Base-by-base conservation (phyloP, 1,140 invertebrate species). In the Neuroterus valhalla region DNA sequence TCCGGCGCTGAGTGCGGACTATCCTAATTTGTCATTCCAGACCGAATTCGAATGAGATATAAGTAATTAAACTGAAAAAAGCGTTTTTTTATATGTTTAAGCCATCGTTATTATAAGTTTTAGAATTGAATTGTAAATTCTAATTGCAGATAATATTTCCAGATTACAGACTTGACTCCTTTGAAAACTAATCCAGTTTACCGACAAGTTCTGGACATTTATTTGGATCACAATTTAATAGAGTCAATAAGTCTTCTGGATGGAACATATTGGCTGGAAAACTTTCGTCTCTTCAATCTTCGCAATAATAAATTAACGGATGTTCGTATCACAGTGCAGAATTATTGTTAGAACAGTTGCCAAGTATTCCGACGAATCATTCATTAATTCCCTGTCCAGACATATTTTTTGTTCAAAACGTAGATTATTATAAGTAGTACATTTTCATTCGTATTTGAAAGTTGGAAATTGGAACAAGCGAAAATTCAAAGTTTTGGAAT, bases 201-300 rank as follows among this genome's bases (percentile, higher is more conserved):
- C 80, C 90, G 89, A 45, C 89, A 91, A 71, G 91, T 96, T 0
- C 85, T 92, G 42, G 95, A 96, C 82, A 84, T 97, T 3, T 95
- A 95, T 84, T 83, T 96, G 69, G 94, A 96, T 81, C 91, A 95
- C 80, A 97, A 97, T 86, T 88, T 86, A 19, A 92, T 97, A 17
- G 90, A 92, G 10, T 93, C 92, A 15, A 93, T 96, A 1, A 92
- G 93, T 77, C 89, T 92, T 69, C 85, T 96, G 62, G 95, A 96
- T 85, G 94, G 94, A 3, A 92, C 94, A 0, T 91, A 94, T 78
- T 97, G 95, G 95, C 90, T 97, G 66, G 90, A 92, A 19, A 91
- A 92, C 66, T 96, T 96, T 83, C 91, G 95, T 68, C 90, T 96
- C 2, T 88, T 96, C 1, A 95, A 93, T 82, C 88, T 97, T 23